These are phyloP conservation scores for Leptatherina wallacei DNA, from an alignment of 2,797 vertebrate species.

Conservation along the genomic window DNA sequence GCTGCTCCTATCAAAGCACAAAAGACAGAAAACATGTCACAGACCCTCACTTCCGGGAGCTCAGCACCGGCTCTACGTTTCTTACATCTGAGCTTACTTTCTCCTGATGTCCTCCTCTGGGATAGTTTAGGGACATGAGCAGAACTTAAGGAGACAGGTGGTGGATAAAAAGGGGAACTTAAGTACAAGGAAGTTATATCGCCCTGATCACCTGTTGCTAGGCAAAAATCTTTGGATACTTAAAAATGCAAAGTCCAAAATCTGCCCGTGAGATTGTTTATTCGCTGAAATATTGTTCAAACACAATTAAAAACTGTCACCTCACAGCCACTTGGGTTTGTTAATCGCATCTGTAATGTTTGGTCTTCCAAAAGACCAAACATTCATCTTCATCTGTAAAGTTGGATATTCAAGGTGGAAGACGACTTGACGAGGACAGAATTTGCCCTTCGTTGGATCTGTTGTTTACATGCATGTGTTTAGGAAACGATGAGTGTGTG, in stretches of 20 bases:
- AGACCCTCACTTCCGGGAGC: neutral
- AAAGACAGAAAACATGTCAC: constrained; percentile 18
- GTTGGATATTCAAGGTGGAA: constrained; percentile 1
- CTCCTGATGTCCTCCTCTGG: neutral
- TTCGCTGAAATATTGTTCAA: neutral
- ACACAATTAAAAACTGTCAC: neutral
- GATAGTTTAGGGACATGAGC: neutral
- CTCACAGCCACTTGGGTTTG: neutral
- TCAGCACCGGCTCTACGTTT: neutral
- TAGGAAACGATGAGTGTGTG: constrained; percentile 26
- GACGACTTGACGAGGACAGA: constrained; percentile 57
- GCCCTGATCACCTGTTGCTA: constrained; percentile 59
- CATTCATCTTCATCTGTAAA: neutral
- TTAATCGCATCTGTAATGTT: neutral
- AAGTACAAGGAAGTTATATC: neutral
- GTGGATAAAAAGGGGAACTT: neutral
- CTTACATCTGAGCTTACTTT: neutral
- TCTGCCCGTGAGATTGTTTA: constrained; percentile 3
- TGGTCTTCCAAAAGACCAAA: constrained; percentile 2
- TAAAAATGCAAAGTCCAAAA: constrained; percentile 11
- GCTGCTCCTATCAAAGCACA: constrained; percentile 36
- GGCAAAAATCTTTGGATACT: constrained; percentile 21
- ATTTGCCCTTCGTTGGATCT: constrained; percentile 41
- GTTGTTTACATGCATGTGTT: constrained; percentile 28
- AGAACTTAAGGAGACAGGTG: neutral